Conservation (phyloP, 2,797 vertebrate genomes). For the Huso huso region DNA sequence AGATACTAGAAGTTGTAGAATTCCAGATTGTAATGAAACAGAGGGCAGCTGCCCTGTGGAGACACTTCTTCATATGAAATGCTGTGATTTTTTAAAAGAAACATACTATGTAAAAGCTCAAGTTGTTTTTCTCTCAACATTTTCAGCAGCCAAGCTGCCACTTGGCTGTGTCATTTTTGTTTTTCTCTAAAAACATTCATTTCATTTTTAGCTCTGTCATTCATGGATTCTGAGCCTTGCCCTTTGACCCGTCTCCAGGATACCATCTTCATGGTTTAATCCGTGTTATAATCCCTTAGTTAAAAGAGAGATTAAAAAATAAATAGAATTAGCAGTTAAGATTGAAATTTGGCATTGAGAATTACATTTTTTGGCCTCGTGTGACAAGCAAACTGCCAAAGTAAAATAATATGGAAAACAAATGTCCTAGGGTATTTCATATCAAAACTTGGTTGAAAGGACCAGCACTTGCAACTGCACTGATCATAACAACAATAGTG, state of each 20-base stretch:
- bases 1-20: too few relatives aligned
- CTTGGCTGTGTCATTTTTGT: too few relatives aligned
- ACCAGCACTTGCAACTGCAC: not conserved
- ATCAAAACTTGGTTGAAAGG: not conserved
- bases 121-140: too few relatives aligned
- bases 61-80: too few relatives aligned
- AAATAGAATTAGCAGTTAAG: not conserved
- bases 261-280: not conserved
- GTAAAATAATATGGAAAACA: not conserved
- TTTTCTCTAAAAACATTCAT: too few relatives aligned
- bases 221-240: not conserved
- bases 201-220: too few relatives aligned
- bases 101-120: too few relatives aligned
- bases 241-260: not conserved
- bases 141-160: too few relatives aligned
- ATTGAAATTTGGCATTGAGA: not conserved
- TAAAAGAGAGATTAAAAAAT: not conserved
- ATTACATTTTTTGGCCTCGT: not conserved
- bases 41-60: too few relatives aligned
- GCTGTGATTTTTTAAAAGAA: too few relatives aligned
- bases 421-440: not conserved
- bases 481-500: conserved; percentile 1
- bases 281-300: not conserved
- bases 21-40: too few relatives aligned
- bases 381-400: not conserved